phyloP scores from a whole-genome alignment of 2,797 vertebrate genomes.

The Sebastes taczanowskii region DNA sequence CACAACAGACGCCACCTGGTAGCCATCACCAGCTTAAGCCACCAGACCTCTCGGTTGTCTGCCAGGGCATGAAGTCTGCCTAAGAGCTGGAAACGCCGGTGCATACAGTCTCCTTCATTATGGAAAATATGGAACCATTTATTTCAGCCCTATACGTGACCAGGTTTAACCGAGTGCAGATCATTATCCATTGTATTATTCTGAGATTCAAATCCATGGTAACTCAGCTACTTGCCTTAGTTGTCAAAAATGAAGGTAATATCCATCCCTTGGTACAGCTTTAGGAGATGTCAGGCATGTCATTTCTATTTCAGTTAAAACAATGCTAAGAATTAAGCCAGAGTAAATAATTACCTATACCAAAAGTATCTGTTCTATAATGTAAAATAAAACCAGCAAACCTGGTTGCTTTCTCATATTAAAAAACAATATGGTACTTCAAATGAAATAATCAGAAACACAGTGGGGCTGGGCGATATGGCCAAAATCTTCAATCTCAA shows the following conservation, averaged over 20 bases:
- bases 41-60: constrained; percentile 54
- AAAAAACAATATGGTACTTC: neutral
- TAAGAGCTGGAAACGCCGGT: constrained; percentile 25
- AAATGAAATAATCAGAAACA: neutral
- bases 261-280: neutral
- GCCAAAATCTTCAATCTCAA: too few species aligned
- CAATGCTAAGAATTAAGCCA: neutral
- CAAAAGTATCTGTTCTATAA: neutral
- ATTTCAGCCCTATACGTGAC: constrained; percentile 53
- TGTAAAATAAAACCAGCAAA: neutral
- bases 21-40: constrained; percentile 61
- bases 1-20: constrained; percentile 71
- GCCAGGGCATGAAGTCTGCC: constrained; percentile 59
- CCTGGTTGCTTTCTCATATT: neutral
- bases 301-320: neutral
- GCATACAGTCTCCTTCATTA: constrained; percentile 65
- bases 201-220: constrained; percentile 23
- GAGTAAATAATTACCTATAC: neutral
- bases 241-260: neutral
- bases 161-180: constrained; percentile 16
- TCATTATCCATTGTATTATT: constrained; percentile 5
- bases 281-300: neutral
- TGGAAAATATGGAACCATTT: constrained; percentile 58
- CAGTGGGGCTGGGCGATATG: too few species aligned
- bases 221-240: neutral